A percentile compares a stretch with the other conserved stretches of the same genome.
These are phyloP conservation scores for Choloepus hoffmanni DNA, from an alignment of 2,113 vertebrate genomes.

Conservation along the genomic window DNA sequence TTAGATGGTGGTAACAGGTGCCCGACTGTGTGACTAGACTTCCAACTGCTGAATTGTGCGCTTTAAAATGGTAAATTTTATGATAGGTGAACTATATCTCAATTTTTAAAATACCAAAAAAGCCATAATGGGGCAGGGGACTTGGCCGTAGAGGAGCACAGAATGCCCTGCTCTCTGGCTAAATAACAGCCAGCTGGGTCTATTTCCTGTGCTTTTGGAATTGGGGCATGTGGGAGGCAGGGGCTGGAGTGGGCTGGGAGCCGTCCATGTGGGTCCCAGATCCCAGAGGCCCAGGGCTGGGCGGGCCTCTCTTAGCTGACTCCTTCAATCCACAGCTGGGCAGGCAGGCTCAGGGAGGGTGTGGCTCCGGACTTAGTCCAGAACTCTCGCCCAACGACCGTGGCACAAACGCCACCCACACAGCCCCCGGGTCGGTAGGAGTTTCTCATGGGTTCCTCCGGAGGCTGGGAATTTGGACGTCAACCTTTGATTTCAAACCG, in stretches of 20 bases:
- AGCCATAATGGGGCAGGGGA: too few species aligned
- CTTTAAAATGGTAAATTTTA: not conserved
- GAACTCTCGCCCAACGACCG: rapidly evolving
- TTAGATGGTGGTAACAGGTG: not conserved
- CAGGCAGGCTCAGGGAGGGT: not conserved
- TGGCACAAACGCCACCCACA: rapidly evolving
- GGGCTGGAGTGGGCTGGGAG: rapidly evolving
- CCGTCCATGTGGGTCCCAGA: rapidly evolving
- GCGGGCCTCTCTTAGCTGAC: not conserved
- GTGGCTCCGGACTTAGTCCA: rapidly evolving
- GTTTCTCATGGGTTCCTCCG: not conserved
- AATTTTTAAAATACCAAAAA: not conserved
- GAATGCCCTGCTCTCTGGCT: not conserved
- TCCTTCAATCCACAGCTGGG: rapidly evolving
- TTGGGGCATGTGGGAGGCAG: not conserved
- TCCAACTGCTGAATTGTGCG: rapidly evolving
- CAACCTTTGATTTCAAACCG: too few species aligned
- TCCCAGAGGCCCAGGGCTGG: not conserved
- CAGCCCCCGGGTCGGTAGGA: not conserved
- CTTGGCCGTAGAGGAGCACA: not conserved
- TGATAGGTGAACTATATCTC: rapidly evolving
- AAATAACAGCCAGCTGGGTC: rapidly evolving
- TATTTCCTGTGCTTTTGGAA: not conserved
- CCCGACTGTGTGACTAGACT: rapidly evolving
- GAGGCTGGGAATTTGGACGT: not conserved